Evolutionary conservation across 2,888 invertebrate genomes (phyloP).

Genomic region (Listrodromus nycthemerus): DNA sequence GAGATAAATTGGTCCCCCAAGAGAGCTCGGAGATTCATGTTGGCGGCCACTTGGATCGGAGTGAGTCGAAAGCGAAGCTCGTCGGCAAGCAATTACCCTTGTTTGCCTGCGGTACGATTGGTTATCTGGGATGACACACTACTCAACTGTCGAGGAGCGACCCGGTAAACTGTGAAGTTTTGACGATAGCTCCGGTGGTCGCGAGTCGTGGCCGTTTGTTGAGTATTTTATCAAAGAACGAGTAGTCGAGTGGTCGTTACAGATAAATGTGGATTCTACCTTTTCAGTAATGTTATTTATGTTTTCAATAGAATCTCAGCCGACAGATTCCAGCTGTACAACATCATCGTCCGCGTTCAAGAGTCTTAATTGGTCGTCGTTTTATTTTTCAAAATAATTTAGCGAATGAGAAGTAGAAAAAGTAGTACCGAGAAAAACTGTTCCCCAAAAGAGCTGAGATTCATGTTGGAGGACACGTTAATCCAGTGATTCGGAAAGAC

Average conservation of each 20-base stretch:
- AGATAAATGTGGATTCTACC: no score
- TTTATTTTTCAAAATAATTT: no score
- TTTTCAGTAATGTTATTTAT: no score
- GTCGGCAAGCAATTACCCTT: no score
- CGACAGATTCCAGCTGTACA: neutral
- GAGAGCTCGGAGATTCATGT: neutral
- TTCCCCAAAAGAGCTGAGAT: neutral
- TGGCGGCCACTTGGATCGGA: neutral
- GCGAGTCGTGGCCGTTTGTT: neutral
- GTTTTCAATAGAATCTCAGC: neutral
- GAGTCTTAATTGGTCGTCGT: neutral
- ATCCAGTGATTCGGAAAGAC: no score
- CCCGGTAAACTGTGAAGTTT: slow-evolving; percentile 1
- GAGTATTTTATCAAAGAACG: neutral
- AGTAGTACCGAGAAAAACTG: neutral
- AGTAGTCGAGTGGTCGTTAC: neutral
- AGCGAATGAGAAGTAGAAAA: neutral
- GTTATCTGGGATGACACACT: neutral
- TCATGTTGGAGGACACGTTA: neutral
- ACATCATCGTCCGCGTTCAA: neutral
- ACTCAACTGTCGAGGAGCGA: neutral
- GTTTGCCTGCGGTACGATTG: no score
- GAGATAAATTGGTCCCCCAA: neutral
- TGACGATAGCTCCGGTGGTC: neutral
- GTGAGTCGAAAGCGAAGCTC: no score